phyloP scores from a whole-genome alignment of 2,888 invertebrate species.

The Dolichomitus sp. region DNA sequence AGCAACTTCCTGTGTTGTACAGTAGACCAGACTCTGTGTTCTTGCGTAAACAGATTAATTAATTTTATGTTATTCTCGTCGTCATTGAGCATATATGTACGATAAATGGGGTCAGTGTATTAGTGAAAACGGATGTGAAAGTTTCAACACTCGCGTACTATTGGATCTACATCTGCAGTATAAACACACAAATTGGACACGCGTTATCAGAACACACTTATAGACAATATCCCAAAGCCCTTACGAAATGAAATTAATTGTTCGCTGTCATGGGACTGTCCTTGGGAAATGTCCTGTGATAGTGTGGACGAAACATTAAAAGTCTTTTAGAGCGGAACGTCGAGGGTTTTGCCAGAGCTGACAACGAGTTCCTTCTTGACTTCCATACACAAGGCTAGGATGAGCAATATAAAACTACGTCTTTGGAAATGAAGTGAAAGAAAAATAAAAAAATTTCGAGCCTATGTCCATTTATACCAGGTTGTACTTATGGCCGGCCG shows the following conservation, averaged over 20 bases:
- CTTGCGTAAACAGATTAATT: constrained; percentile 37
- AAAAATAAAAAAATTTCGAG: not conserved
- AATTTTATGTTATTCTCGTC: constrained; percentile 19
- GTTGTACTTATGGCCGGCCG: not conserved
- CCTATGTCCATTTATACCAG: constrained; percentile 1
- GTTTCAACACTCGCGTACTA: constrained; percentile 8
- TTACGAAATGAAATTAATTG: constrained; percentile 10
- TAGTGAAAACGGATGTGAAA: constrained; percentile 26
- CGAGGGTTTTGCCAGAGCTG: not conserved
- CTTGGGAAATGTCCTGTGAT: not conserved
- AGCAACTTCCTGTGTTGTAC: not conserved
- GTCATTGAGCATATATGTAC: not conserved
- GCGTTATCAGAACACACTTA: not conserved
- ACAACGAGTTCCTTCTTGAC: not conserved
- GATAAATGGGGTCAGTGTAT: constrained; percentile 1
- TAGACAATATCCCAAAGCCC: not conserved
- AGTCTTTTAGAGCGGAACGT: constrained; percentile 12
- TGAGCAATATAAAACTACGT: not conserved
- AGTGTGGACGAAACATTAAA: constrained; percentile 10
- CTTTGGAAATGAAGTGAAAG: not conserved
- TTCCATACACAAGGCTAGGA: not conserved
- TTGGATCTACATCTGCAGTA: not conserved
- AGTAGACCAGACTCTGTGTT: not conserved
- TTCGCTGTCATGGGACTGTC: not conserved
- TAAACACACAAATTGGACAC: not conserved